Conservation (phyloP, 2,888 invertebrate species). For the Pemphredon lugubris region DNA sequence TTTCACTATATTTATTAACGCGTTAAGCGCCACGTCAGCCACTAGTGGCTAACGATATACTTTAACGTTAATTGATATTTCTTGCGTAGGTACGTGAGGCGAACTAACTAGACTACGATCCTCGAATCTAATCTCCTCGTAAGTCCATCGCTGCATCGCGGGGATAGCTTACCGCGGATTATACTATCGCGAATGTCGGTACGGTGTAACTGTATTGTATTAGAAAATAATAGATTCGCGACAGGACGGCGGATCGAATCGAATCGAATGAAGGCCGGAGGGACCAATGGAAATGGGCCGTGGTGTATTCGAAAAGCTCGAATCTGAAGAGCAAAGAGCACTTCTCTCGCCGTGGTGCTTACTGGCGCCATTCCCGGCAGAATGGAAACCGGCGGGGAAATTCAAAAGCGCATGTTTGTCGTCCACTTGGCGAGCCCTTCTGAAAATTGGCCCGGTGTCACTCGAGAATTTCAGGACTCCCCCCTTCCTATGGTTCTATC, state of each 20-base stretch:
- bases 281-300: slow-evolving; percentile 42
- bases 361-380: slow-evolving; percentile 47
- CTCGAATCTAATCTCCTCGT: too few species aligned
- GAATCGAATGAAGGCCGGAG: slow-evolving; percentile 46
- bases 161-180: too few species aligned
- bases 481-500: slow-evolving; percentile 42
- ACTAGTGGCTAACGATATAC: too few species aligned
- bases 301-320: slow-evolving; percentile 56
- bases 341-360: slow-evolving; percentile 51
- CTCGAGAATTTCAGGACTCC: slow-evolving; percentile 64
- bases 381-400: slow-evolving; percentile 55
- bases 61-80: too few species aligned
- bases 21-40: too few species aligned
- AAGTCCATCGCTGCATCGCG: too few species aligned
- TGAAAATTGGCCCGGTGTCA: slow-evolving; percentile 70
- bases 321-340: slow-evolving; percentile 61
- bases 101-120: too few species aligned
- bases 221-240: slow-evolving; percentile 1
- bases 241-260: too few species aligned
- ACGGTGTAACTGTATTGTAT: not conserved
- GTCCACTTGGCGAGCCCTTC: slow-evolving; percentile 68
- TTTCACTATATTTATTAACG: too few species aligned
- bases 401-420: slow-evolving; percentile 74
- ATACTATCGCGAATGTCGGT: too few species aligned
- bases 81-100: too few species aligned